A percentile compares a stretch with the other conserved stretches of the same genome.
Conservation (phyloP, 2,113 vertebrate species). For the Ptychochromis oligacanthus region DNA sequence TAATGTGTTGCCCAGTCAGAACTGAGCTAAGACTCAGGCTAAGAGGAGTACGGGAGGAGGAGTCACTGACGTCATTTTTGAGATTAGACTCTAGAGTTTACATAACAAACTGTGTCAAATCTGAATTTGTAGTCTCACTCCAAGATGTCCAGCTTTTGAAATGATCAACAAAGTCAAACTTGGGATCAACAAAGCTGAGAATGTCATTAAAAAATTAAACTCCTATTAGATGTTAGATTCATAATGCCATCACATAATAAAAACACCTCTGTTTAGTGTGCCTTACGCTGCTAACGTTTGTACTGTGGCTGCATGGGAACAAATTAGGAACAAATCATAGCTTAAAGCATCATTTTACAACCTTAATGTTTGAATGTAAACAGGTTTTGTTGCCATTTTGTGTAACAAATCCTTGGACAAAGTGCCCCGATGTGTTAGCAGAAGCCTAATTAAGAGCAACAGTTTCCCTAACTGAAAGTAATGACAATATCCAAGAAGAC, state of each 20-base stretch:
- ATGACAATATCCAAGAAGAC: neutral
- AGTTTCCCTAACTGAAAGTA: neutral
- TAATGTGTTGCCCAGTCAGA: conserved; percentile 15
- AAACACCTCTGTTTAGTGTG: conserved; percentile 36
- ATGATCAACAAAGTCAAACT: neutral
- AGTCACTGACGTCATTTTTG: conserved; percentile 29
- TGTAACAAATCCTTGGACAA: neutral
- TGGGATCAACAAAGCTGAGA: neutral
- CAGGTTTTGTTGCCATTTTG: neutral
- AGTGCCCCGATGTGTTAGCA: neutral
- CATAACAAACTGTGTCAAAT: neutral
- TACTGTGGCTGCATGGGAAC: neutral
- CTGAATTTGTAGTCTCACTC: neutral
- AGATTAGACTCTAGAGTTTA: neutral
- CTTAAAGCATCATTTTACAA: neutral
- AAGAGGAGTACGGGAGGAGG: neutral
- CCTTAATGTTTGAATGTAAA: conserved; percentile 22
- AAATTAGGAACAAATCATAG: neutral
- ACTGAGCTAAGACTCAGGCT: neutral
- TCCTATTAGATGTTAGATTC: neutral
- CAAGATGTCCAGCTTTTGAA: neutral
- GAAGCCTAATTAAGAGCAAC: neutral
- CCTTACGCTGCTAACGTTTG: conserved; percentile 34
- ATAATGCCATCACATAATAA: neutral
- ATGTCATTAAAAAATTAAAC: neutral